Base-by-base conservation (phyloP, 2,888 invertebrate species). In the Hyppa rectilinea region DNA sequence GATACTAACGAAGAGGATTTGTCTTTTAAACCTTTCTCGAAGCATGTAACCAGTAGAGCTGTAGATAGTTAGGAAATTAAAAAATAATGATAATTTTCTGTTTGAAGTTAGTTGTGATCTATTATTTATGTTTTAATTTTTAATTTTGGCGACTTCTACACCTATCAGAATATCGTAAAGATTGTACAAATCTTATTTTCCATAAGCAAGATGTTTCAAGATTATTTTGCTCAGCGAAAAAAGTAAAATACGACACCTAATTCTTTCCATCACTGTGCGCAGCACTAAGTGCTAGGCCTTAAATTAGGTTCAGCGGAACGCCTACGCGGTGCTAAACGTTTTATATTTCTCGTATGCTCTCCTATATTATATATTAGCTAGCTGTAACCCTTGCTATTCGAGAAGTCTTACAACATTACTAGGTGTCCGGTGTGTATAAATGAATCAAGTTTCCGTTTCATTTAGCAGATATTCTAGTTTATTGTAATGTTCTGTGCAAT, bases 321-420 rank as follows among this genome's bases (percentile, higher is more conserved):
- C 53, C 73, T 72, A 49, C 56, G 50, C 50, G 29, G 12, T 20
- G 31, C 43, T 38, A 38, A 56, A 58, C 45, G 45, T 63, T 63
- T 38, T 62, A 55, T 69, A 43, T 66, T 47, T 50, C 65, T 55
- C 49, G 40, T 50, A 31, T 36, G 20, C n/a, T 45, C 43, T 29
- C 23, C 12, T 20, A 40, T 56, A 17, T 29, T 29, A 70, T 49
- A 45, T 38, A 31, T 78, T 26, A 10, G 29, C 45, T 31, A n/a
- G 26, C 29, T 52, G 34, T 34, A 38, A 61, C 47, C 52, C 23
- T 77, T 53, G 36, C 40, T 26, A 64, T 29, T 43, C 4, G 26
- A 43, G 26, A 50, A 34, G 29, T 56, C 49, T 60, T 29, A 45
- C 43, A 60, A 55, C 14, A 59, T 31, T 36, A 40, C 14, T n/a